Evolutionary conservation across 1,140 invertebrate species (phyloP).

Genomic region (Drosophila eugracilis): DNA sequence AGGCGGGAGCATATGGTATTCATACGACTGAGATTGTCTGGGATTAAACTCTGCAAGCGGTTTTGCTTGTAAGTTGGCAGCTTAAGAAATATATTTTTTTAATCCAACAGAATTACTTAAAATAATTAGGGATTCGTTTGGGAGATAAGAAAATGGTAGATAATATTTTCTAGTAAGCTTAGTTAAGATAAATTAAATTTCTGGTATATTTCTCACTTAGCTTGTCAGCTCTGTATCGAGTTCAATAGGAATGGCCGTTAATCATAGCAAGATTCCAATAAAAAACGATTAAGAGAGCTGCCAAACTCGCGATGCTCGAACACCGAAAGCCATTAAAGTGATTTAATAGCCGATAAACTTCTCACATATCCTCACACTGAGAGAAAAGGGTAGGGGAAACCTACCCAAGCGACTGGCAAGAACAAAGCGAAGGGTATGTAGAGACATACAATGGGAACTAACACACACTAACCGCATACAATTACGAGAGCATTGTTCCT

Average conservation of each 20-base stretch:
- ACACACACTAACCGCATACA: constrained; percentile 71
- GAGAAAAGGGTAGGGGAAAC: constrained; percentile 31
- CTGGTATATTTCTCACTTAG: background rate
- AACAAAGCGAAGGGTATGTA: constrained; percentile 17
- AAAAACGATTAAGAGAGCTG: too few relatives aligned
- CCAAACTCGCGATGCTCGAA: constrained; percentile 18
- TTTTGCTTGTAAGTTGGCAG: constrained; percentile 7
- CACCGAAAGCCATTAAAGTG: constrained; percentile 72
- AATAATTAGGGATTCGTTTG: background rate
- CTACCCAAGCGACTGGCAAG: constrained; percentile 18
- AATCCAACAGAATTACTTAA: constrained; percentile 7
- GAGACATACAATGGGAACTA: constrained; percentile 47
- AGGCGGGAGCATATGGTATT: constrained; percentile 38
- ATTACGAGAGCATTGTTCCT: constrained; percentile 79
- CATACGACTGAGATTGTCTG: constrained; percentile 23
- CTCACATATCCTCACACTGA: constrained; percentile 50
- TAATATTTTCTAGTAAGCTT: too few relatives aligned
- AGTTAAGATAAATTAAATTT: background rate
- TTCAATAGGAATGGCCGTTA: constrained; percentile 27
- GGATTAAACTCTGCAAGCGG: constrained; percentile 32
- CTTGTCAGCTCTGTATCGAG: background rate
- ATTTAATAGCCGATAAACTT: constrained; percentile 78
- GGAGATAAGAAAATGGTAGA: background rate
- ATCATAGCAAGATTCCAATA: constrained; percentile 15
- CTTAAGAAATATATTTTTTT: constrained; percentile 22